Conservation (phyloP, 2,888 invertebrate genomes). For the Opisthograptis luteolata region DNA sequence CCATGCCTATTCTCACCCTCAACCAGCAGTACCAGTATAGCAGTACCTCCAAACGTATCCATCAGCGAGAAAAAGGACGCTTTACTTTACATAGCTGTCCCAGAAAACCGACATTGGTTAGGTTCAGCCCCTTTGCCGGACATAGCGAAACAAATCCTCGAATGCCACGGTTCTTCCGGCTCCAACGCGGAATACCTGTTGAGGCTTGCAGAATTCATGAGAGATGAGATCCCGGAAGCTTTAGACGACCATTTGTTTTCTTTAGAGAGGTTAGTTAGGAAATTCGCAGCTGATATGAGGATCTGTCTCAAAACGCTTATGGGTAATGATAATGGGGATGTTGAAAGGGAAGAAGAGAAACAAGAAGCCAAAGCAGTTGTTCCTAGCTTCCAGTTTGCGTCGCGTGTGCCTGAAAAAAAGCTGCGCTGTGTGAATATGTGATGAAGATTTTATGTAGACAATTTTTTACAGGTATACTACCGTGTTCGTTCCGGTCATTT, state of each 20-base stretch:
- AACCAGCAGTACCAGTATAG: slow-evolving; percentile 43
- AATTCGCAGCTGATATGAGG: slow-evolving; percentile 77
- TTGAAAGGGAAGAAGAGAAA: slow-evolving; percentile 56
- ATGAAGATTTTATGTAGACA: slow-evolving; percentile 45
- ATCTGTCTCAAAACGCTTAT: slow-evolving; percentile 84
- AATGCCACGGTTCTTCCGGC: slow-evolving; percentile 92
- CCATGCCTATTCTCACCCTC: slow-evolving; percentile 45
- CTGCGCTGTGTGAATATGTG: slow-evolving; percentile 92
- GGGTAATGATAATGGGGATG: slow-evolving; percentile 57
- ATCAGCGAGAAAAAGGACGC: slow-evolving; percentile 83
- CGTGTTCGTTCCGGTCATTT: background rate
- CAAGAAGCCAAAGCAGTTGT: slow-evolving; percentile 68
- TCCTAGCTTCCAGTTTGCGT: slow-evolving; percentile 87
- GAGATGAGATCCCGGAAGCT: slow-evolving; percentile 89
- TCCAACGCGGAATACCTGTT: slow-evolving; percentile 96
- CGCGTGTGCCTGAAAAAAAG: slow-evolving; percentile 89
- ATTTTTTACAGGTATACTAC: background rate
- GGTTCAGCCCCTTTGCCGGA: slow-evolving; percentile 90
- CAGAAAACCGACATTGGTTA: slow-evolving; percentile 91
- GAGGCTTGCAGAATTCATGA: slow-evolving; percentile 91
- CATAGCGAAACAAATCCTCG: slow-evolving; percentile 92
- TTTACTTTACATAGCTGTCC: slow-evolving; percentile 92
- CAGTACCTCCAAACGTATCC: slow-evolving; percentile 25
- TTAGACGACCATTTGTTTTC: slow-evolving; percentile 91
- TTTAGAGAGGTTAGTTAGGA: slow-evolving; percentile 87